Conservation (phyloP, 1,140 invertebrate genomes). For the Calliphora vicina region DNA sequence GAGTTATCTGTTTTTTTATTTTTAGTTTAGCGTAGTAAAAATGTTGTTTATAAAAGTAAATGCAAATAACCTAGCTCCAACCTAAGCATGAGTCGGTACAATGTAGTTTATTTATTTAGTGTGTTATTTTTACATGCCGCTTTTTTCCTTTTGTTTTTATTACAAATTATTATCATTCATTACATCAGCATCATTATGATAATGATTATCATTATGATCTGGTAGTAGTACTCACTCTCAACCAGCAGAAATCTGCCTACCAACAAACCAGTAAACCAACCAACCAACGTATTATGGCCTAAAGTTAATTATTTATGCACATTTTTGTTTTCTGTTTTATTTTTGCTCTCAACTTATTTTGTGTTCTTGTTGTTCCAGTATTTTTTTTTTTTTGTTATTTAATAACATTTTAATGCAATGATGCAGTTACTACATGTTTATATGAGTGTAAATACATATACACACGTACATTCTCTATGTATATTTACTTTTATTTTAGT, state of each 20-base stretch:
- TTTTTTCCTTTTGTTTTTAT: background rate
- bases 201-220: background rate
- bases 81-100: too few species aligned
- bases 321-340: background rate
- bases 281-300: background rate
- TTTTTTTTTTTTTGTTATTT: background rate
- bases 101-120: too few species aligned
- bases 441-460: background rate
- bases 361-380: background rate
- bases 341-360: background rate
- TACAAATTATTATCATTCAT: background rate
- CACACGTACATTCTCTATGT: background rate
- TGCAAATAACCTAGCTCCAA: too few species aligned
- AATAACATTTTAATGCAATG: constrained; percentile 16
- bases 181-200: background rate
- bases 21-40: too few species aligned
- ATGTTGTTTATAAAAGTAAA: too few species aligned
- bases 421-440: background rate
- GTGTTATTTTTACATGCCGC: background rate
- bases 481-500: background rate
- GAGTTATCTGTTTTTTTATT: too few species aligned
- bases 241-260: background rate
- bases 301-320: constrained; percentile 13
- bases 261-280: background rate
- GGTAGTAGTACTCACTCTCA: background rate